Base-by-base conservation (phyloP, 2,888 invertebrate genomes). In the Pediacus dermestoides region DNA sequence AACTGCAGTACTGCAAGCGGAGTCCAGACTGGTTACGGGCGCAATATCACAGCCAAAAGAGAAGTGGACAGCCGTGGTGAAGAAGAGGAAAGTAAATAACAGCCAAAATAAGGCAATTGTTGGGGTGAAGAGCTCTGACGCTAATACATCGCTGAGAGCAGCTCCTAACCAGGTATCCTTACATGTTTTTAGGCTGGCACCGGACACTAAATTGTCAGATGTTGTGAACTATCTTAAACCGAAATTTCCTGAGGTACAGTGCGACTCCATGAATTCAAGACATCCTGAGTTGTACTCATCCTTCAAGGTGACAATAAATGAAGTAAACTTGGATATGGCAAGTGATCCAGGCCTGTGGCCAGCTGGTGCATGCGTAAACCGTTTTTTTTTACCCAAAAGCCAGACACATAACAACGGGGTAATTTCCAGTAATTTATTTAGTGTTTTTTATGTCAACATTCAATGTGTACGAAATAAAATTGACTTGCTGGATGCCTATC, bases 221-320 rank as follows among this genome's bases (percentile, higher is more conserved):
- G 2, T 31, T 9, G 8, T 3, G 9, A 7, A 7, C 4, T 16
- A n/a, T 6, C 7, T 16, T 4, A 16, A 31, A 31, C 4, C 12
- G 7, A 11, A 31, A 8, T 31, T 31, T 16, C 16, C 31, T 4
- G 31, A 34, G 10, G 4, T 23, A 11, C 10, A 9, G 12, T 34
- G 10, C 4, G 11, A 22, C 15, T 12, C 28, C 16, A 30, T 37
- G 8, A 18, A 30, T 8, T 30, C 37, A 7, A 30, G 13, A 23
- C 31, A 11, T 14, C 37, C 37, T 2, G 13, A 30, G 14, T 30
- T 23, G 12, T 37, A 37, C 23, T 37, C 37, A 2, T 37, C 37
- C 10, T 37, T 37, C 11, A 30, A 37, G 12, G 37, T 37, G 3
- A 30, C 37, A 2, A 16, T 30, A 11, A 13, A 30, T 12, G 30